phyloP scores from a whole-genome alignment of 2,797 vertebrate species.

The Semaprochilodus insignis region DNA sequence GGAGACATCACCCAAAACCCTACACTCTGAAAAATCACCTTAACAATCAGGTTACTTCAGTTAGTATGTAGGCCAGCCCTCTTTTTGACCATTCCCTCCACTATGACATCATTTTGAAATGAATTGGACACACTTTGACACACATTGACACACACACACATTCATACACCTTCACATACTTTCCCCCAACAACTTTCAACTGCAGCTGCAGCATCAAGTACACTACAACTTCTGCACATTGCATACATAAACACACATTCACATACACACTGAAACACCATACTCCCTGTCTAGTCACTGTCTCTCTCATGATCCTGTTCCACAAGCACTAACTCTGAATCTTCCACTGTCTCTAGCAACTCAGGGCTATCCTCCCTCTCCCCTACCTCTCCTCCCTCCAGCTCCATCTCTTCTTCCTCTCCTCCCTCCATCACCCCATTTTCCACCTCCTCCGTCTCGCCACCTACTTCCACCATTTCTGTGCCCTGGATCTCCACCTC shows the following conservation, averaged over 20 bases:
- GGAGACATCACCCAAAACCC: not conserved
- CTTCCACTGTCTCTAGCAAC: slow-evolving; percentile 84
- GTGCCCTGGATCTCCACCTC: slow-evolving; percentile 92
- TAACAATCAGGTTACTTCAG: not conserved
- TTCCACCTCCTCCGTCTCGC: slow-evolving; percentile 81
- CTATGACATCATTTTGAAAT: not conserved
- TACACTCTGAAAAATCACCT: not conserved
- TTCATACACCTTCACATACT: not conserved
- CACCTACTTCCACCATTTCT: slow-evolving; percentile 94
- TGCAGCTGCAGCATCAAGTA: slow-evolving; percentile 21
- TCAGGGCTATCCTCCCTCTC: slow-evolving; percentile 81
- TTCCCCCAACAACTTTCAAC: slow-evolving; percentile 29
- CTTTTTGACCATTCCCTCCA: not conserved
- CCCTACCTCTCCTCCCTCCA: slow-evolving; percentile 78
- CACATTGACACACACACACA: slow-evolving; percentile 12
- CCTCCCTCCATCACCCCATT: slow-evolving; percentile 66
- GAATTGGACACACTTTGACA: slow-evolving; percentile 4
- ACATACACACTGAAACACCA: slow-evolving; percentile 13
- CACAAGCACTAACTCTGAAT: slow-evolving; percentile 82
- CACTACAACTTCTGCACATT: slow-evolving; percentile 7
- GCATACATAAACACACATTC: slow-evolving; percentile 30
- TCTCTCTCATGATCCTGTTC: slow-evolving; percentile 84
- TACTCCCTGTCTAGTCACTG: slow-evolving; percentile 84
- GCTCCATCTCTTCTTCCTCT: slow-evolving; percentile 80
- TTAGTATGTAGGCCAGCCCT: not conserved